Evolutionary conservation across 2,113 vertebrate genomes (phyloP).

Genomic region (Megaceryle torquata): DNA sequence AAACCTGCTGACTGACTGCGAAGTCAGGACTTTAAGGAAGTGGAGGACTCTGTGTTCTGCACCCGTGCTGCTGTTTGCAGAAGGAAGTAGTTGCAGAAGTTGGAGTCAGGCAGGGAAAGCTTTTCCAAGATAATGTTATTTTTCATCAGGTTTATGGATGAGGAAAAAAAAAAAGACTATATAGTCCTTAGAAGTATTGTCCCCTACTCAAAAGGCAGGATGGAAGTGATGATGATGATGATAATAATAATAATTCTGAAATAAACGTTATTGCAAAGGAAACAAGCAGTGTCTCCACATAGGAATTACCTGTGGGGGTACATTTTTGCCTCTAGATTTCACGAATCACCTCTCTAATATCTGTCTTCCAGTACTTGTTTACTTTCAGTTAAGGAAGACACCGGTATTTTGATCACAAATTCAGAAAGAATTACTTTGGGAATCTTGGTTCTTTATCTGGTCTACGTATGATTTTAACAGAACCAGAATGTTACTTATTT

Average conservation of each 20-base stretch:
- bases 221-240: background rate
- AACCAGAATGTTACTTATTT: background rate
- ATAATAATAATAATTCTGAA: too few relatives aligned
- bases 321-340: background rate
- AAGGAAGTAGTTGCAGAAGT: background rate
- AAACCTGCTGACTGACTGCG: background rate
- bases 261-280: background rate
- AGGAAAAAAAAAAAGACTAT: background rate
- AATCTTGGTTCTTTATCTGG: background rate
- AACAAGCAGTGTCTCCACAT: background rate
- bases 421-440: background rate
- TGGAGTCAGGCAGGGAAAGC: background rate
- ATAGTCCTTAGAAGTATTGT: fast-evolving
- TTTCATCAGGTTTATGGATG: background rate
- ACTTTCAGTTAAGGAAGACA: background rate
- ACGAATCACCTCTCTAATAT: background rate
- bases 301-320: background rate
- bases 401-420: background rate
- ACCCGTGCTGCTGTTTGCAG: background rate
- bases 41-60: background rate
- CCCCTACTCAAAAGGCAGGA: background rate
- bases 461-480: fast-evolving
- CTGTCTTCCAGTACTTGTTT: background rate
- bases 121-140: background rate
- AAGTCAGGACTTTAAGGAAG: background rate